Percentiles rank a stretch among this genome's conserved stretches.
These are phyloP conservation scores for Unio pictorum DNA, from an alignment of 2,888 invertebrate species.

Conservation along the genomic window DNA sequence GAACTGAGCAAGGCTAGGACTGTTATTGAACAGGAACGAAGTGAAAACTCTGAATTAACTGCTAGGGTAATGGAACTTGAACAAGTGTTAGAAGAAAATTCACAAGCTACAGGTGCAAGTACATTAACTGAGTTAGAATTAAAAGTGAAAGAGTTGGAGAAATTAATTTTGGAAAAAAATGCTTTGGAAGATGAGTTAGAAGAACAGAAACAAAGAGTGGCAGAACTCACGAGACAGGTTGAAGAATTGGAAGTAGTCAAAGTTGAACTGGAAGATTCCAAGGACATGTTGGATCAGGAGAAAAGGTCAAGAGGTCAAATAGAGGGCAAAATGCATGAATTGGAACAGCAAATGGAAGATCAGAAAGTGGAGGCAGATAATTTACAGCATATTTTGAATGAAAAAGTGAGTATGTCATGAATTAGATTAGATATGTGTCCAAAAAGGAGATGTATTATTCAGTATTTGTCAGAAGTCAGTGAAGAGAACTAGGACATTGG, in stretches of 20 bases:
- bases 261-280: conserved; percentile 45
- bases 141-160: conserved; percentile 39
- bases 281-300: conserved; percentile 43
- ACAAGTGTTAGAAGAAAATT: conserved; percentile 40
- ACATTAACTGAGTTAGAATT: conserved; percentile 28
- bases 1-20: conserved; percentile 55
- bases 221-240: conserved; percentile 31
- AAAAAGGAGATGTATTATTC: too few relatives aligned
- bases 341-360: conserved; percentile 59
- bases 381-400: conserved; percentile 45
- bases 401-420: conserved; percentile 41
- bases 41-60: conserved; percentile 52
- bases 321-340: conserved; percentile 47
- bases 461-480: too few relatives aligned
- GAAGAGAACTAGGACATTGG: too few relatives aligned
- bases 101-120: conserved; percentile 25
- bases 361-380: conserved; percentile 54
- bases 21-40: conserved; percentile 49
- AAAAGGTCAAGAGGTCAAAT: conserved; percentile 34
- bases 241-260: conserved; percentile 42
- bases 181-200: conserved; percentile 29
- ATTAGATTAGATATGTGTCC: background rate
- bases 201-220: conserved; percentile 20
- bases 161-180: conserved; percentile 31
- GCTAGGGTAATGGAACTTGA: conserved; percentile 39